These are phyloP conservation scores for Coelinius sp. DNA, from an alignment of 2,888 invertebrate species.

Conservation along the genomic window DNA sequence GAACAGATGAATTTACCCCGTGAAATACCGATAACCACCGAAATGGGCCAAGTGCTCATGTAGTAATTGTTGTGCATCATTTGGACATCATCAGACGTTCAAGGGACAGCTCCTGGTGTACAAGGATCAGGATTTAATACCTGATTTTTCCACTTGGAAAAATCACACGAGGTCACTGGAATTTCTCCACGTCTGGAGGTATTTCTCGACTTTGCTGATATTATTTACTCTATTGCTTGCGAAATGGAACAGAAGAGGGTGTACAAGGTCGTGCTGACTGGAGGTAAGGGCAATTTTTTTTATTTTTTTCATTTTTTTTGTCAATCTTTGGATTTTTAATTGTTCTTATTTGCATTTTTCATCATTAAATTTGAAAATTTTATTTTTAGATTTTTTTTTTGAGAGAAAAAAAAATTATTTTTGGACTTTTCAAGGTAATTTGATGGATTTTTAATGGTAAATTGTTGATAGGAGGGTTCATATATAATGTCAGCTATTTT, in stretches of 20 bases:
- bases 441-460: no score
- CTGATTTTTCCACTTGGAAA: not conserved
- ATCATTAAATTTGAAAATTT: not conserved
- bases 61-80: slow-evolving; percentile 57
- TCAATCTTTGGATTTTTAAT: not conserved
- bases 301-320: not conserved
- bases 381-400: not conserved
- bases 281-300: slow-evolving; percentile 77
- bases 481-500: no score
- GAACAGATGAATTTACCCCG: not conserved
- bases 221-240: not conserved
- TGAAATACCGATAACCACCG: not conserved
- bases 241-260: slow-evolving; percentile 77
- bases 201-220: not conserved
- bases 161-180: not conserved
- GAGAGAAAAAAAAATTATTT: no score
- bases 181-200: not conserved
- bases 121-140: no score
- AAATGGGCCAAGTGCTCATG: slow-evolving; percentile 58
- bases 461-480: no score
- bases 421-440: no score
- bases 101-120: not conserved
- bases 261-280: slow-evolving; percentile 90
- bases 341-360: not conserved
- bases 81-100: slow-evolving; percentile 30